Evolutionary conservation across 2,888 invertebrate species (phyloP).

Genomic region (Camponotus fellah): DNA sequence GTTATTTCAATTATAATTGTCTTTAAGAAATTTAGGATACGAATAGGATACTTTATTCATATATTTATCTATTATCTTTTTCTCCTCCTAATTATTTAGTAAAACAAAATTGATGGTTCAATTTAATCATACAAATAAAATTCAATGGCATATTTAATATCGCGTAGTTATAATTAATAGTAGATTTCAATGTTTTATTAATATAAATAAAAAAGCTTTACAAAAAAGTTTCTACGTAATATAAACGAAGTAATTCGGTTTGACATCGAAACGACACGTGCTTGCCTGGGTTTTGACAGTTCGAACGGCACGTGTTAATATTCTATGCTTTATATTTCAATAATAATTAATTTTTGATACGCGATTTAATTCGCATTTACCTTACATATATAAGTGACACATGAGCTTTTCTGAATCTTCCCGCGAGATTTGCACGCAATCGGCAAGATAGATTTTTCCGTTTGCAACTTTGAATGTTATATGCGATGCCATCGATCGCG

Average conservation of each 20-base stretch:
- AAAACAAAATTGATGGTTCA: background rate
- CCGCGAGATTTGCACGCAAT: background rate
- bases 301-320: constrained; percentile 1
- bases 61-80: background rate
- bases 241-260: background rate
- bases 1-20: no score
- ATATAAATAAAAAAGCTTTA: background rate
- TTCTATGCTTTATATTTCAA: background rate
- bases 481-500: background rate
- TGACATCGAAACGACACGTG: background rate
- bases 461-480: background rate
- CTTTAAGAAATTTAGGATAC: no score
- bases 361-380: background rate
- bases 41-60: no score
- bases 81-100: background rate
- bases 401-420: background rate
- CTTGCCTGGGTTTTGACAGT: background rate
- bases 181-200: background rate
- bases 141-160: background rate
- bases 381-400: background rate
- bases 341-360: background rate
- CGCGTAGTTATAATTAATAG: background rate
- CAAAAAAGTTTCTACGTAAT: no score
- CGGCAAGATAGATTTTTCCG: constrained; percentile 37
- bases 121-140: background rate